phyloP scores from a whole-genome alignment of 2,797 vertebrate species.

The Aldrovandia affinis region DNA sequence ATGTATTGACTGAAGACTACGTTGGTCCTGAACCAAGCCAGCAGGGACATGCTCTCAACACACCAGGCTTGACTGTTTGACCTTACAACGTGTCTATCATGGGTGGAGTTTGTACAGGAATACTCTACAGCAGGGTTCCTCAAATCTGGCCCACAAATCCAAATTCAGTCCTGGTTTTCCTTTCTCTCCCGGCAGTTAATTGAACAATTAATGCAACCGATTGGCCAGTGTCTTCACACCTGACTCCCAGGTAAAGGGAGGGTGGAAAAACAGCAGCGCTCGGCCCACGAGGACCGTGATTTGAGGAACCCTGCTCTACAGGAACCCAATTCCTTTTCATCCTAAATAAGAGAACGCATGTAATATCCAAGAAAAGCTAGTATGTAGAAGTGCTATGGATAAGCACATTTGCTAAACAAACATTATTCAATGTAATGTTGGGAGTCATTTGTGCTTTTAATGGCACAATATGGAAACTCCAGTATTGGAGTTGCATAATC shows the following conservation, averaged over 20 bases:
- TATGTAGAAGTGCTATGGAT: neutral
- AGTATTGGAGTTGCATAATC: no score
- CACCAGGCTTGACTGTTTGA: neutral
- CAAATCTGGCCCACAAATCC: neutral
- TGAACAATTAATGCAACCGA: no score
- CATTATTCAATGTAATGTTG: neutral
- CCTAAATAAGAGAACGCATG: neutral
- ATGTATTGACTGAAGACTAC: neutral
- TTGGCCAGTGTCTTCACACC: no score
- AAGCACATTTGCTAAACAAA: neutral
- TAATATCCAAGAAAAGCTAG: neutral
- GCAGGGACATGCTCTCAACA: neutral
- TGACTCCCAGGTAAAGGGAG: no score
- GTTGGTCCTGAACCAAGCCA: neutral
- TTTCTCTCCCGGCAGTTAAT: no score
- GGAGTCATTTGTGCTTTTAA: neutral
- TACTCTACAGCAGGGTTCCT: no score
- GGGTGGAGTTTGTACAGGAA: neutral
- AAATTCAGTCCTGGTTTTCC: neutral
- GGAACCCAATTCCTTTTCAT: neutral
- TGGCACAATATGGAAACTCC: no score
- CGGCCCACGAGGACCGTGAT: no score
- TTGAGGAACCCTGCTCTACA: no score
- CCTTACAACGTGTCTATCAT: no score
- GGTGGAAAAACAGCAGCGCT: no score